Evolutionary conservation across 1,140 invertebrate species (phyloP).

Genomic region (Xylocopa sonorina): DNA sequence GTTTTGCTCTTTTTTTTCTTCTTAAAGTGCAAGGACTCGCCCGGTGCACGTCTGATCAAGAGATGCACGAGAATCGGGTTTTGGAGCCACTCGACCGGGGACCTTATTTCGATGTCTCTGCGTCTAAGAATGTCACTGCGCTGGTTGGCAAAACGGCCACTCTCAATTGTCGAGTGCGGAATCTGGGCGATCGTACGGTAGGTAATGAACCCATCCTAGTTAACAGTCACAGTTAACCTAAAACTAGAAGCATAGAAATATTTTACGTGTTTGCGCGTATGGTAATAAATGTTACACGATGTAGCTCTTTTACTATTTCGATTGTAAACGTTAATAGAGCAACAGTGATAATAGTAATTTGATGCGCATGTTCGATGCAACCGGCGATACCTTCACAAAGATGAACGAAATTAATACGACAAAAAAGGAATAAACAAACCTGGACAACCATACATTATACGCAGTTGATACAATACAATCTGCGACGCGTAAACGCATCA

Average conservation of each 20-base stretch:
- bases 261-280: too few species aligned
- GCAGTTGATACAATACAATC: background rate
- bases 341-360: too few species aligned
- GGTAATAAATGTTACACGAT: too few species aligned
- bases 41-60: slow-evolving; percentile 74
- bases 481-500: slow-evolving; percentile 52
- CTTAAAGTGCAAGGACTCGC: slow-evolving; percentile 72
- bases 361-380: background rate
- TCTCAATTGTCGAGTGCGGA: slow-evolving; percentile 89
- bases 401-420: background rate
- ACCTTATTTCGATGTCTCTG: slow-evolving; percentile 88
- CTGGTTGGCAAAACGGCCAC: slow-evolving; percentile 90
- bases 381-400: background rate
- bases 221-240: too few species aligned
- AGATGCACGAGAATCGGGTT: slow-evolving; percentile 72
- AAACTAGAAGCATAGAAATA: too few species aligned
- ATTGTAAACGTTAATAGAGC: background rate
- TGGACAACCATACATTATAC: background rate
- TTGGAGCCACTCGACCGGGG: slow-evolving; percentile 83
- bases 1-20: slow-evolving; percentile 18
- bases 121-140: slow-evolving; percentile 90
- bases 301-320: too few species aligned
- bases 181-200: slow-evolving; percentile 91
- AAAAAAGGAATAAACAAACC: background rate
- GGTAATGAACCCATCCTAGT: background rate